Evolutionary conservation across 37 sponge, comb jelly and placozoan genomes (phyloP), one percentile per base, ranked within the genome.

Genomic region (Ephydatia muelleri): DNA sequence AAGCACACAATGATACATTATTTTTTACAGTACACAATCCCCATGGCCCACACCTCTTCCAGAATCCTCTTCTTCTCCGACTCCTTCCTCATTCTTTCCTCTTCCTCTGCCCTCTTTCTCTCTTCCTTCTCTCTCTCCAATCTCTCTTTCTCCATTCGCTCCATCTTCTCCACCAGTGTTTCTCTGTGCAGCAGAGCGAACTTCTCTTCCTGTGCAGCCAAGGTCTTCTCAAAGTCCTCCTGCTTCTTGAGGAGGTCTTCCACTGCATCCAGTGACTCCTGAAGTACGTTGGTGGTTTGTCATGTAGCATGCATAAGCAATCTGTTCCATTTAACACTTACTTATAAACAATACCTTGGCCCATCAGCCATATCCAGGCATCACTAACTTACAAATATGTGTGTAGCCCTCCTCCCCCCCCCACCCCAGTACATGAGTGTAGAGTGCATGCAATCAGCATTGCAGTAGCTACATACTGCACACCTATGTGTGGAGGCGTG

Each of bases 221-320:
- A 69, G 67, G 84, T 88, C 88, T 97, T 97, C 76, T 97, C 97
- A 84, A 97, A 93, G 82, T 92, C 97, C 38, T 91, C 97, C 49
- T 97, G 97, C 72, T 80, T 83, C 86, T 92, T 94, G 34, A 97
- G 76, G 84, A 97, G 57, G 49, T 93, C 93, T 72, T 97, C 97
- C 11, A 97, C 93, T 34, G 90, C 75, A 38, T 96, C 97, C 75
- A 96, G 78, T 34, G 94, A 91, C 8, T 85, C 91, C 89, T 93
- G 38, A 5, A 29, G 78, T 3, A 2, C 14, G 9, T 14, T 1
- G 0, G 19, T 57, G 19, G 16, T 14, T 57, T 57, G 57, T 13
- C 6, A 11, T 11, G 16, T n/a, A n/a, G n/a, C n/a, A n/a, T n/a
- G n/a, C n/a, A n/a, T n/a, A n/a, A n/a, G n/a, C n/a, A n/a, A n/a